Evolutionary conservation across 2,113 vertebrate species (phyloP), one percentile per base, ranked within the genome.

Genomic region (Strix aluco): DNA sequence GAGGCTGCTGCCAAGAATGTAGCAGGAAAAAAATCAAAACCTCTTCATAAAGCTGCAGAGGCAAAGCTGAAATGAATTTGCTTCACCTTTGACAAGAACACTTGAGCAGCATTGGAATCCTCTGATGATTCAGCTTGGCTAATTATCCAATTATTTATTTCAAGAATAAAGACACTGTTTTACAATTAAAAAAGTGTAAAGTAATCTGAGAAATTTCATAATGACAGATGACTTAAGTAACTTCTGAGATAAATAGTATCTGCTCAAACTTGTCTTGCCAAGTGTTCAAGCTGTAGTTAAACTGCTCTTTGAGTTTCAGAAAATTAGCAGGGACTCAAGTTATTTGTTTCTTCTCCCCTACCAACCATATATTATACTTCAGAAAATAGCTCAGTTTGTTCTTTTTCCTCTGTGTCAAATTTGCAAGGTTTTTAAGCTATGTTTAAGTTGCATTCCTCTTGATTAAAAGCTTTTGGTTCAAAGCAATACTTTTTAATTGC

Each of bases 401-500:
- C 92, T 97, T 90, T 92, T 95, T 80, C 87, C 95, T 96, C 89
- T 66, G 65, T 93, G 91, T 96, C 95, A 90, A 70, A 97, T 97
- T 97, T 97, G 88, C 90, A 84, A 89, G 71, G 71, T 96, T 98
- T 98, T 98, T 47, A 96, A 97, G 96, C 91, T 92, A 23, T 95
- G 92, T 97, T 98, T 96, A 97, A 98, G 98, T 98, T 98, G 97
- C 96, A 97, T 98, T 98, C 95, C 96, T 97, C 97, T 98, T 98
- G 98, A 98, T 98, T 98, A 98, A 98, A 98, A 98, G 97, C 97
- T 98, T 98, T 98, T 98, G 98, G 97, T 98, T 98, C 98, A 98
- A 97, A 98, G 98, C 98, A 97, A 97, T 98, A 97, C 97, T 98
- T 98, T 98, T 98, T 98, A 98, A 98, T 98, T 98, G 98, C 98